Evolutionary conservation across 1,140 invertebrate genomes (phyloP).

Genomic region (Camponotus floridanus): DNA sequence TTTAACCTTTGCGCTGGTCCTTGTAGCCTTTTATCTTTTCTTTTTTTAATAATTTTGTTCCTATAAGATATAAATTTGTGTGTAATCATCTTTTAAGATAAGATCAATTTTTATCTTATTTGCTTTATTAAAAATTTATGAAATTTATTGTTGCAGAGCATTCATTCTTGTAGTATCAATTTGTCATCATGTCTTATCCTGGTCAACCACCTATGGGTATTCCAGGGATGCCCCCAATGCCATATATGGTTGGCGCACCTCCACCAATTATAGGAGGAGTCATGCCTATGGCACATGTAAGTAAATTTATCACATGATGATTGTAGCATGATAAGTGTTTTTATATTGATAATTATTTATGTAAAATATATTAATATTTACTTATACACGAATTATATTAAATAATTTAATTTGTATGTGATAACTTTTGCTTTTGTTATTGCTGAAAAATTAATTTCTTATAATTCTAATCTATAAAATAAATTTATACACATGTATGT

Average conservation of each 20-base stretch:
- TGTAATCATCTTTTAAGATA: neutral
- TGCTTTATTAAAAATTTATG: neutral
- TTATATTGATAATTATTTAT: neutral
- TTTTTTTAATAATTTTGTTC: neutral
- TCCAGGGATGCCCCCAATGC: conserved; percentile 85
- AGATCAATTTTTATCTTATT: neutral
- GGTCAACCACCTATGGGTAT: conserved; percentile 85
- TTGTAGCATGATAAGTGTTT: conserved; percentile 21
- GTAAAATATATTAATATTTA: neutral
- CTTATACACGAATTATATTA: conserved; percentile 10
- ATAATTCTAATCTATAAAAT: neutral
- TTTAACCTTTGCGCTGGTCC: no score
- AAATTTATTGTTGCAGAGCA: conserved; percentile 54
- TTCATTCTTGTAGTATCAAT: conserved; percentile 50
- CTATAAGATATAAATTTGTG: neutral
- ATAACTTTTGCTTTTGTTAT: conserved; percentile 30
- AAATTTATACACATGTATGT: neutral
- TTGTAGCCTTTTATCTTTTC: no score
- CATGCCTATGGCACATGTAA: conserved; percentile 86
- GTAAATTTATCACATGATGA: conserved; percentile 65
- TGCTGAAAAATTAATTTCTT: neutral
- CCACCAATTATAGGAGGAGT: conserved; percentile 85
- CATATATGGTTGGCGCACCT: conserved; percentile 85
- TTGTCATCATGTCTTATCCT: conserved; percentile 83
- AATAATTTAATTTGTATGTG: conserved; percentile 9